These are phyloP conservation scores for Montipora sp. DNA, from an alignment of 64 coral and sea anemone species.

Conservation along the genomic window DNA sequence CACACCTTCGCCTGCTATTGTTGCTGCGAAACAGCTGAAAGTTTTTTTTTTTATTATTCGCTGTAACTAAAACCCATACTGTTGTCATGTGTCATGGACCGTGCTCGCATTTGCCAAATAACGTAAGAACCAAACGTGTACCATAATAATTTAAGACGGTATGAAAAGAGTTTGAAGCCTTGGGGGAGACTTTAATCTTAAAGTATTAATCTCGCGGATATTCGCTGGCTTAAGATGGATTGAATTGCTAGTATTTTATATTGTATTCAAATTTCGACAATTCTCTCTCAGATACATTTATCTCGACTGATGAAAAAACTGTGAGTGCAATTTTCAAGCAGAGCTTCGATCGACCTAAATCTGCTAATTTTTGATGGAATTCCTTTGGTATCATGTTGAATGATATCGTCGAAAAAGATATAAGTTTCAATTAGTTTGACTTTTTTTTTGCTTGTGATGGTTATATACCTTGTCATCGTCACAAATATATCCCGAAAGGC, in stretches of 20 bases:
- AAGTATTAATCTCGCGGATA: constrained; percentile 6
- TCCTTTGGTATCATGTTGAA: neutral
- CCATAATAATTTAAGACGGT: neutral
- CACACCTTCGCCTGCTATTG: neutral
- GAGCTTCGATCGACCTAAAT: neutral
- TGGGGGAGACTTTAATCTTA: neutral
- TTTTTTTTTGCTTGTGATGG: neutral
- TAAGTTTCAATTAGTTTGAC: neutral
- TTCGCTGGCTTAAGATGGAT: neutral
- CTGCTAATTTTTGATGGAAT: too few relatives aligned
- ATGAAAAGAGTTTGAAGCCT: neutral
- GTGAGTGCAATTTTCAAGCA: neutral
- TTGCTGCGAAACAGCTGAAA: neutral
- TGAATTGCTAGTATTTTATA: neutral
- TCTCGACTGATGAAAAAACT: too few relatives aligned
- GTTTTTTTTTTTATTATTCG: neutral
- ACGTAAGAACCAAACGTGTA: neutral
- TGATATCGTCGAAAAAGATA: neutral
- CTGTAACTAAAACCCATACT: neutral
- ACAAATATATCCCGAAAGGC: neutral
- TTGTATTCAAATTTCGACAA: neutral
- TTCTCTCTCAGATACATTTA: too few relatives aligned
- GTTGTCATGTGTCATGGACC: too few relatives aligned
- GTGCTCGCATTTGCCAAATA: neutral
- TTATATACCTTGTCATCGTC: neutral